Percentiles rank a stretch among this genome's conserved stretches.
Evolutionary conservation across 2,888 invertebrate genomes (phyloP).

Genomic region (Rhamphomyia laevipes): DNA sequence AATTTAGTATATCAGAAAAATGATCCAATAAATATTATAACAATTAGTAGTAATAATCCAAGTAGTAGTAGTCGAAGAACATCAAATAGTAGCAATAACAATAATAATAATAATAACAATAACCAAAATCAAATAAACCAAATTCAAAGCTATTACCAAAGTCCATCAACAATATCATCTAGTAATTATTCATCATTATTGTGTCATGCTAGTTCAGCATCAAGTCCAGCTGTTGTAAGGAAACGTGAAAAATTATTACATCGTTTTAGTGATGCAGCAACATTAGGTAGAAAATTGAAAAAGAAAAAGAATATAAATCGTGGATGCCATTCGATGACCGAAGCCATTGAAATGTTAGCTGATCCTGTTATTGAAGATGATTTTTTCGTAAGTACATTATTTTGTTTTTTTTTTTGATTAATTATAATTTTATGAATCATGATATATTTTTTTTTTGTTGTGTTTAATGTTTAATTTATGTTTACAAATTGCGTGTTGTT

Average conservation of each 20-base stretch:
- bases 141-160: conserved; percentile 30
- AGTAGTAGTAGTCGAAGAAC: background rate
- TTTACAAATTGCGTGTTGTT: too few relatives aligned
- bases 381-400: conserved; percentile 33
- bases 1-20: conserved; percentile 29
- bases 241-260: conserved; percentile 36
- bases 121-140: background rate
- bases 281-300: conserved; percentile 34
- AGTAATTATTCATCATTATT: conserved; percentile 28
- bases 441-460: too few relatives aligned
- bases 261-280: conserved; percentile 38
- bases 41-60: background rate
- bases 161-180: conserved; percentile 17
- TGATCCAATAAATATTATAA: conserved; percentile 20
- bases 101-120: background rate
- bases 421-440: too few relatives aligned
- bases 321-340: conserved; percentile 37
- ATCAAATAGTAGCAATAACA: background rate
- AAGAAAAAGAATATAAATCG: conserved; percentile 36
- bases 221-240: conserved; percentile 31
- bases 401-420: background rate
- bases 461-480: too few relatives aligned
- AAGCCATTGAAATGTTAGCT: conserved; percentile 37
- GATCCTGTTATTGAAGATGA: conserved; percentile 39
- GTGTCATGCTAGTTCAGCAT: conserved; percentile 28